A percentile compares a stretch with the other conserved stretches of the same genome.
phyloP scores from a whole-genome alignment of 2,888 invertebrate species.

The Stenodera caucasica region DNA sequence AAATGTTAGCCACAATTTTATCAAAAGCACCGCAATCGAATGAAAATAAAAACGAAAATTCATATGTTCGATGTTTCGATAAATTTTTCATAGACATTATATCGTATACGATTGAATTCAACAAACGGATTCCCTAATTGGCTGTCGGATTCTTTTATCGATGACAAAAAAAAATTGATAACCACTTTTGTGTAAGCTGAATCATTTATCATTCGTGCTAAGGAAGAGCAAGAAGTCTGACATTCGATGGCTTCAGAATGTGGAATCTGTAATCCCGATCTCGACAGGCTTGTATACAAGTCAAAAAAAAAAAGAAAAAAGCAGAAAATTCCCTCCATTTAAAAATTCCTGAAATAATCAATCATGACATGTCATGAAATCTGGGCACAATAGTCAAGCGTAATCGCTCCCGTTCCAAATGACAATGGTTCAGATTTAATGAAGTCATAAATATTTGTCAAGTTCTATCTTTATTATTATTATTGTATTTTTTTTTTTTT shows the following conservation, averaged over 20 bases:
- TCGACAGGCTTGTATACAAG: conserved; percentile 15
- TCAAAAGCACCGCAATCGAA: background rate
- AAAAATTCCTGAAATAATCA: conserved; percentile 7
- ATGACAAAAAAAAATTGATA: conserved; percentile 3
- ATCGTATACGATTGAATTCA: background rate
- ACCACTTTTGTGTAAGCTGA: conserved; percentile 10
- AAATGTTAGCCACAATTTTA: background rate
- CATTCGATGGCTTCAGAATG: conserved; percentile 11
- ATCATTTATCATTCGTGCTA: conserved; percentile 11
- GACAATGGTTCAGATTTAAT: conserved; percentile 3
- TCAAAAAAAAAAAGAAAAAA: conserved; percentile 4
- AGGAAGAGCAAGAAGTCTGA: conserved; percentile 10
- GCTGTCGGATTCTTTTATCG: conserved; percentile 7
- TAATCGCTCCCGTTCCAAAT: background rate
- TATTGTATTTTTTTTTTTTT: background rate
- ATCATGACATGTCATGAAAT: background rate
- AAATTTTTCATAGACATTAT: background rate
- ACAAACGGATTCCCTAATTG: conserved; percentile 2
- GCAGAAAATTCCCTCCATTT: background rate
- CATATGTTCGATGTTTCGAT: background rate
- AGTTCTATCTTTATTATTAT: background rate
- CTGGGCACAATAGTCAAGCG: background rate
- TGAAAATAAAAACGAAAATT: background rate
- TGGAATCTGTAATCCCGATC: conserved; percentile 9
- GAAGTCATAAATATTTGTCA: conserved; percentile 6